Conservation (phyloP, 2,797 vertebrate genomes). For the Girardinus metallicus region DNA sequence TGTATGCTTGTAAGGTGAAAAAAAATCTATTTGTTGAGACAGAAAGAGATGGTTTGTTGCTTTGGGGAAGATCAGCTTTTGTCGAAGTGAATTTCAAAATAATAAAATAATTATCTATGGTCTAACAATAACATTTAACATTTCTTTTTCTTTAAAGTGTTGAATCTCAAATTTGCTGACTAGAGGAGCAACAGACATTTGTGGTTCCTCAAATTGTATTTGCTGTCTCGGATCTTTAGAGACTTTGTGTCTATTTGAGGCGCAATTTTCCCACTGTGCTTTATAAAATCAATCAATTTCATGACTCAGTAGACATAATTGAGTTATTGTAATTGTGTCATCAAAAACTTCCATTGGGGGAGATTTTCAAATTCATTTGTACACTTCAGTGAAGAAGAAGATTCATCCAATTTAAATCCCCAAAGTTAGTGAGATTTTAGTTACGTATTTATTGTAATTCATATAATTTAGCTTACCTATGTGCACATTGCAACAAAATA, state of each 20-base stretch:
- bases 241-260: constrained; percentile 44
- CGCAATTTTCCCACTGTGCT: constrained; percentile 48
- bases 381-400: constrained; percentile 47
- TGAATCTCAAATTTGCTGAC: not conserved
- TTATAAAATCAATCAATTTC: constrained; percentile 73
- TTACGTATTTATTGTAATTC: not conserved
- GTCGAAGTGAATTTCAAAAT: not conserved
- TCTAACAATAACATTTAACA: not conserved
- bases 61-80: not conserved
- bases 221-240: constrained; percentile 38
- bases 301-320: constrained; percentile 75
- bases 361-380: constrained; percentile 61
- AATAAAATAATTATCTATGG: not conserved
- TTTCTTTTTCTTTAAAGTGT: not conserved
- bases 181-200: constrained; percentile 16
- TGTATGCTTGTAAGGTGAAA: not conserved
- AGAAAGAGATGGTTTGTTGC: not conserved
- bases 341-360: constrained; percentile 65
- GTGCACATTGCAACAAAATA: not conserved
- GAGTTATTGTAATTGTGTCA: constrained; percentile 71
- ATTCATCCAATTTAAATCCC: constrained; percentile 34
- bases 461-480: not conserved
- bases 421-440: not conserved
- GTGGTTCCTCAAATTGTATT: constrained; percentile 27
- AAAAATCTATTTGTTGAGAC: not conserved